Conservation (phyloP, 1,140 invertebrate species). For the Acyrthosiphon pisum region DNA sequence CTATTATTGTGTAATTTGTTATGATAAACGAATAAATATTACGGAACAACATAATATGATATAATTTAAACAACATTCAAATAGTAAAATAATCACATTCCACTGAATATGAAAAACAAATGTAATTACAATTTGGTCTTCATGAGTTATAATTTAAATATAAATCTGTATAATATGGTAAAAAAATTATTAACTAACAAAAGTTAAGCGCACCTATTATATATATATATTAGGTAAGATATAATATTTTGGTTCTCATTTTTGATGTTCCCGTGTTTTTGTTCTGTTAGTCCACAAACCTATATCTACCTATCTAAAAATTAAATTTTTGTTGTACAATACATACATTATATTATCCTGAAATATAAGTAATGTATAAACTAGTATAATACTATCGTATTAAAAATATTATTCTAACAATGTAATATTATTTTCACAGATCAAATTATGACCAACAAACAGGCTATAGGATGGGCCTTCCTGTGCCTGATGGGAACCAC, state of each 20-base stretch:
- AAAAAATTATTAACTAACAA: background rate
- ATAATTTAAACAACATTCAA: background rate
- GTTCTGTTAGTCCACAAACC: background rate
- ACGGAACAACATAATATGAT: background rate
- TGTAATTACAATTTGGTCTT: background rate
- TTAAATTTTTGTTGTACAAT: background rate
- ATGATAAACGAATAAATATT: background rate
- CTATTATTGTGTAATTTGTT: background rate
- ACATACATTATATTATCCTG: background rate
- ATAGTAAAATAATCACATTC: background rate
- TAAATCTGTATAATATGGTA: background rate
- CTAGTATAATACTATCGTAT: background rate
- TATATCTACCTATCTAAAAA: background rate
- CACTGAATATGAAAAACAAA: too few relatives aligned
- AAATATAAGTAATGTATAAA: background rate
- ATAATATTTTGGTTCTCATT: background rate
- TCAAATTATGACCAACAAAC: conserved; percentile 60
- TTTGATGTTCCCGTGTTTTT: background rate
- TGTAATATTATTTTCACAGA: conserved; percentile 30
- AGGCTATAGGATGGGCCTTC: conserved; percentile 61
- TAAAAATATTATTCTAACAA: background rate
- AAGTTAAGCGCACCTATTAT: too few relatives aligned
- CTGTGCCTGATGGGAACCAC: conserved; percentile 60
- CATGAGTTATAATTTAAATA: background rate
- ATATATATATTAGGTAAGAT: background rate